Base-by-base conservation (phyloP, 2,888 invertebrate genomes). In the Cetonia aurata region DNA sequence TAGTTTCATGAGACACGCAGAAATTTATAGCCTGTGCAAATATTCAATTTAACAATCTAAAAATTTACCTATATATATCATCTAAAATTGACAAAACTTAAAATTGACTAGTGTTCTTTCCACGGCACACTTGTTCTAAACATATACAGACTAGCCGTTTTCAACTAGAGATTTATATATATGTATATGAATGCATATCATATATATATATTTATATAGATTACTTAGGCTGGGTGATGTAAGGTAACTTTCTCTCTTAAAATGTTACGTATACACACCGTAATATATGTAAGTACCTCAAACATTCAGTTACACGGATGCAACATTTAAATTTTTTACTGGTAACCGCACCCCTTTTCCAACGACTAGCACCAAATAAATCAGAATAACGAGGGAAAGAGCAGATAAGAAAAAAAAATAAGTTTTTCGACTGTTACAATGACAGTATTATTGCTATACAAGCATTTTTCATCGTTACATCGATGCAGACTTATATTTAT, bases 51-150 rank as follows among this genome's bases (percentile, higher is more conserved):
- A 81, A 80, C 78, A 79, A 79, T 80, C 81, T 83, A 77, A 80
- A 80, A 81, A 81, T 82, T 81, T 78, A 80, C 78, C 82, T 83
- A 83, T 37, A n/a, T n/a, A 37, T 81, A 79, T 79, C 74, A 76
- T 80, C 83, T 84, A 84, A 82, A 85, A 85, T 85, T 85, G 85
- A 85, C 85, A 78, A 82, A 84, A 84, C 83, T 81, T 77, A 85
- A 85, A 84, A 85, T 85, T 85, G 85, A 85, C 85, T 85, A 84
- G 81, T 82, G 69, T 80, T 79, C 79, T 77, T 70, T 71, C 79
- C 82, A 82, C 82, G 78, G 79, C 81, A 81, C 79, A 81, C 81
- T 77, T 74, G 74, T 37, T 78, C 79, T 80, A 82, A 79, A 80
- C 80, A 80, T 80, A 81, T 76, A 67, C 59, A 79, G 76, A 77